Evolutionary conservation across 2,888 invertebrate genomes (phyloP).

Genomic region (Chrysodeixis includens): DNA sequence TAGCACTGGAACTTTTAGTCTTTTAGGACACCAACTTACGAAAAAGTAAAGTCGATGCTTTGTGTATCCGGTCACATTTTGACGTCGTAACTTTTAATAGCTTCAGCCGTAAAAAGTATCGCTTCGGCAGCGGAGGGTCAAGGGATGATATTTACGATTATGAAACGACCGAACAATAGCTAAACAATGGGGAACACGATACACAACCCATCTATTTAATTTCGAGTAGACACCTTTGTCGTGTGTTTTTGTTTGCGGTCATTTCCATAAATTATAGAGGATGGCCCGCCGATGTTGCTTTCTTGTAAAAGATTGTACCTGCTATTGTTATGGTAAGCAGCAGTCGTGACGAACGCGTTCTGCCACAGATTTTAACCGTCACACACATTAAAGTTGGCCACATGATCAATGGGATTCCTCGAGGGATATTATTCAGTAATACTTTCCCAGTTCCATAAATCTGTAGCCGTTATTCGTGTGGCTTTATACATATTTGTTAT

Average conservation of each 20-base stretch:
- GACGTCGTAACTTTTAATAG: conserved; percentile 55
- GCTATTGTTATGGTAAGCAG: conserved; percentile 86
- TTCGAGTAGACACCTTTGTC: conserved; percentile 88
- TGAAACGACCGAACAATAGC: conserved; percentile 74
- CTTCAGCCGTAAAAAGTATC: conserved; percentile 58
- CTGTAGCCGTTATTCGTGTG: conserved; percentile 7
- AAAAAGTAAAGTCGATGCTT: conserved; percentile 26
- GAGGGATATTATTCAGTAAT: conserved; percentile 32
- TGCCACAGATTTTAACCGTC: conserved; percentile 77
- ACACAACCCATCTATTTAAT: conserved; percentile 87
- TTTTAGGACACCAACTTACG: conserved; percentile 35
- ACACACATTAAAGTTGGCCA: conserved; percentile 43
- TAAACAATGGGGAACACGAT: conserved; percentile 82
- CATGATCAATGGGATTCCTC: conserved; percentile 53
- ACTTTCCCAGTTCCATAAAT: conserved; percentile 12
- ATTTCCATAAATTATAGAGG: conserved; percentile 88
- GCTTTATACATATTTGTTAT: background rate
- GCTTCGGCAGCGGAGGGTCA: conserved; percentile 57
- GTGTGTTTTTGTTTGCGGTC: conserved; percentile 86
- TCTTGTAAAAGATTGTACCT: conserved; percentile 75
- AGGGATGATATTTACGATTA: conserved; percentile 84
- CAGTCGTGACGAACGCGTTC: conserved; percentile 80
- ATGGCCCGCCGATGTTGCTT: conserved; percentile 70
- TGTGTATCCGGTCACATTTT: conserved; percentile 51
- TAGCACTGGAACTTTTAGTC: conserved; percentile 17